phyloP scores from a whole-genome alignment of 2,888 invertebrate species.

The Exocentrus adspersus region DNA sequence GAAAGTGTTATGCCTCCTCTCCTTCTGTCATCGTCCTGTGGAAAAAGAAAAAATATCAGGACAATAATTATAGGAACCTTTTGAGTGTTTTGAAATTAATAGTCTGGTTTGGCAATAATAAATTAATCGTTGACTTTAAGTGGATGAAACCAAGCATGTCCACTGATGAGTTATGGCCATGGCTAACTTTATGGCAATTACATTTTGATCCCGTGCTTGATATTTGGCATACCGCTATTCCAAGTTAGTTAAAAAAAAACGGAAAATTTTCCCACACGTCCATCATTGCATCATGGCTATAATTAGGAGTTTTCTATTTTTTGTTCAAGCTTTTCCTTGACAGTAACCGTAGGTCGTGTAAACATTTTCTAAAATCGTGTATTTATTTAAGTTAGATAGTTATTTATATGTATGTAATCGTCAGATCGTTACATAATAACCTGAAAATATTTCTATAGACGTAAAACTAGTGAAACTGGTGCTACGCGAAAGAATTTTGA shows the following conservation, averaged over 20 bases:
- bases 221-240: background rate
- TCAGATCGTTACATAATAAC: background rate
- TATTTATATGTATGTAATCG: background rate
- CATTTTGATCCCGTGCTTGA: background rate
- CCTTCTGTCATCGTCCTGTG: slow-evolving; percentile 85
- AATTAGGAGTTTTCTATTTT: background rate
- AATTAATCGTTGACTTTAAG: too few species aligned
- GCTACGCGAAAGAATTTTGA: too few species aligned
- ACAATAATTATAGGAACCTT: too few species aligned
- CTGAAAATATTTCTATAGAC: too few species aligned
- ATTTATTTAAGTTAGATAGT: slow-evolving; percentile 1
- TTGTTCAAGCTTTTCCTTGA: background rate
- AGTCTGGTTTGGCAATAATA: too few species aligned
- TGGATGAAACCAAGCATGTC: too few species aligned
- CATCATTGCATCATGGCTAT: background rate
- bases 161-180: slow-evolving; percentile 4
- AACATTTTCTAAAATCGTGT: background rate
- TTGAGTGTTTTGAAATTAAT: too few species aligned
- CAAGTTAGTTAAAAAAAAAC: background rate
- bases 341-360: background rate
- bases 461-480: too few species aligned
- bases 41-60: slow-evolving; percentile 46
- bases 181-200: background rate
- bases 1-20: slow-evolving; percentile 80
- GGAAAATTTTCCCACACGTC: background rate